Conservation (phyloP, 2,888 invertebrate species). For the Empis livida region DNA sequence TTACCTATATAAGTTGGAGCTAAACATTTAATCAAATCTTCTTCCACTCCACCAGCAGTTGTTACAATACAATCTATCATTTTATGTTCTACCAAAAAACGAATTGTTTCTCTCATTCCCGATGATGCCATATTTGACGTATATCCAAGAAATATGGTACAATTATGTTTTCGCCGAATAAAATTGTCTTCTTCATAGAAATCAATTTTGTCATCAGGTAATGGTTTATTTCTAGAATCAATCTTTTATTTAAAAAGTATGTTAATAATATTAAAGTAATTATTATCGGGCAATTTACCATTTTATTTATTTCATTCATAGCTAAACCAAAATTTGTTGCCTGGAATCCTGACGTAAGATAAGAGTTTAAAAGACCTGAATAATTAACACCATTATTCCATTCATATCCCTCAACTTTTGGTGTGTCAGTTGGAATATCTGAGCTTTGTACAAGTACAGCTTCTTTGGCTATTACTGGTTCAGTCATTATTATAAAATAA, state of each 20-base stretch:
- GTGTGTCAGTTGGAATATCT: constrained; percentile 50
- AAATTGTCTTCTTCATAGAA: constrained; percentile 65
- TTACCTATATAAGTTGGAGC: constrained; percentile 82
- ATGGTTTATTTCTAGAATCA: constrained; percentile 52
- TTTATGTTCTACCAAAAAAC: constrained; percentile 73
- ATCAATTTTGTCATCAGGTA: constrained; percentile 53
- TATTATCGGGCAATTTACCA: constrained; percentile 42
- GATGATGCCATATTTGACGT: constrained; percentile 96
- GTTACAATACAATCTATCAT: constrained; percentile 94
- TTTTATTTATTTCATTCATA: constrained; percentile 80
- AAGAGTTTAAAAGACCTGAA: constrained; percentile 67
- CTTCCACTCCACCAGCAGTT: constrained; percentile 96
- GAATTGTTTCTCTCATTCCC: constrained; percentile 82
- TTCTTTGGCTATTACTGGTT: constrained; percentile 45
- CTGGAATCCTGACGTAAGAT: constrained; percentile 83
- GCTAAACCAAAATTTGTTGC: constrained; percentile 90
- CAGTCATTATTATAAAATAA: constrained; percentile 21
- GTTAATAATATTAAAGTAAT: neutral
- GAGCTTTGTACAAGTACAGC: constrained; percentile 61
- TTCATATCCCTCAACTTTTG: constrained; percentile 74
- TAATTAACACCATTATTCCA: constrained; percentile 86
- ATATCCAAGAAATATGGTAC: constrained; percentile 93
- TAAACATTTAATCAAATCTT: constrained; percentile 97
- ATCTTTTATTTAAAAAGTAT: constrained; percentile 35
- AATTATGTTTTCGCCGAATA: constrained; percentile 61